Base-by-base conservation (phyloP, 2,888 invertebrate species). In the Cephus nigrinus region DNA sequence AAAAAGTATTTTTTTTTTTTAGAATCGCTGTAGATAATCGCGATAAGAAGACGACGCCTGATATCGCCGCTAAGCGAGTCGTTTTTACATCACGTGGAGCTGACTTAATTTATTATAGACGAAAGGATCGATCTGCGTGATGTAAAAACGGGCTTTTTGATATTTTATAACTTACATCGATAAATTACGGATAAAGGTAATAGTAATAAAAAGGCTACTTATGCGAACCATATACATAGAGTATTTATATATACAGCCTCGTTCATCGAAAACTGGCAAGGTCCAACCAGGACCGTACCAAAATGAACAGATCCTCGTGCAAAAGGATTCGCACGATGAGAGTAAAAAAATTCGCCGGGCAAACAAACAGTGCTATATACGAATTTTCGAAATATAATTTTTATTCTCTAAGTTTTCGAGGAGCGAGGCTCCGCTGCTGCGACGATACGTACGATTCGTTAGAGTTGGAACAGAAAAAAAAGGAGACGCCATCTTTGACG, bases 171-270 rank as follows among this genome's bases (percentile, higher is more conserved):
- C 77, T 81, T 84, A 82, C 69, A 82, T 81, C 77, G 81, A 85
- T 78, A 82, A 84, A 82, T 86, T 84, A 85, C 75, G 11, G 34
- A 76, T 31, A 83, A 81, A 85, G 76, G 79, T 80, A 83, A 78
- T 80, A 83, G 79, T 86, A 85, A 84, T 80, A 82, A 85, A 76
- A 84, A 85, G 76, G 75, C 84, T 86, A 86, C 83, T 84, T 84
- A 84, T 82, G 75, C 84, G 81, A 82, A 83, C 79, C 83, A 82
- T 86, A 69, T 83, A 81, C 81, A 82, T 76, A 81, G 83, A 82
- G 81, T 84, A 84, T 85, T 86, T 82, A 78, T 82, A 80, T 75
- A 73, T 73, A 69, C 69, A 76, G 78, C 75, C 72, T 76, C 75
- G 76, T 79, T 69, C 36, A 78, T 72, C 71, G 78, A 75, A 75